Base-by-base conservation (phyloP, 2,113 vertebrate genomes). In the Scopus umbretta region DNA sequence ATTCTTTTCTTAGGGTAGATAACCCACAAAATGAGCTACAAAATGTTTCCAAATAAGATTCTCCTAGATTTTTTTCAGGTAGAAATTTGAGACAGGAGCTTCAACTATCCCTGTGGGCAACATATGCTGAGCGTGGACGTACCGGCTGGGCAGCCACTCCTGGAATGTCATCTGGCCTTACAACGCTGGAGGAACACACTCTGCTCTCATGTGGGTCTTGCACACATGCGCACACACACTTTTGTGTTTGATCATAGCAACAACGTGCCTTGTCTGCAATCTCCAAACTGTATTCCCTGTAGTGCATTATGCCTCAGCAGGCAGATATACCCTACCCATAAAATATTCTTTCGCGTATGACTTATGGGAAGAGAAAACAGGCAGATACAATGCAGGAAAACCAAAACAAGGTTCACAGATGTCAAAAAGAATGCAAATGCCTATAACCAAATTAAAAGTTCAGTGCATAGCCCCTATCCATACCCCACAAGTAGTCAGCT, bases 51-150 rank as follows among this genome's bases (percentile, higher is more conserved):
- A 71, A 52, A 16, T 40, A 47, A 56, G 18, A 78, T 73, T 79
- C 16, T 66, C 6, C 7, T 25, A 40, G 43, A 4, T 40, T 65
- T 90, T 70, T 78, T 91, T 50, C 40, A 42, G 27, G 49, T 55
- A 86, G 71, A 71, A 78, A 79, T 86, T 29, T 88, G 76, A 92
- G 63, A 76, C 19, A 40, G 40, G 38, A 78, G 8, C 29, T 78
- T 86, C 45, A 80, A 0, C 3, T 94, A 93, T 74, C 47, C 21
- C 7, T 55, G n/a, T 50, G 32, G 75, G 67, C 30, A 76, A 30
- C 2, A 16, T 30, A 29, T 2, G 4, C 42, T 63, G 18, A 56
- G 6, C 0, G 0, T 62, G 80, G 58, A 53, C 2, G 2, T 29
- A 29, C 26, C 1, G 4, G 26, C 74, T 34, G 49, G 13, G 53